A percentile compares a stretch with the other conserved stretches of the same genome.
phyloP scores from a whole-genome alignment of 1,140 invertebrate species.

The Stratiolaelaps scimitus region DNA sequence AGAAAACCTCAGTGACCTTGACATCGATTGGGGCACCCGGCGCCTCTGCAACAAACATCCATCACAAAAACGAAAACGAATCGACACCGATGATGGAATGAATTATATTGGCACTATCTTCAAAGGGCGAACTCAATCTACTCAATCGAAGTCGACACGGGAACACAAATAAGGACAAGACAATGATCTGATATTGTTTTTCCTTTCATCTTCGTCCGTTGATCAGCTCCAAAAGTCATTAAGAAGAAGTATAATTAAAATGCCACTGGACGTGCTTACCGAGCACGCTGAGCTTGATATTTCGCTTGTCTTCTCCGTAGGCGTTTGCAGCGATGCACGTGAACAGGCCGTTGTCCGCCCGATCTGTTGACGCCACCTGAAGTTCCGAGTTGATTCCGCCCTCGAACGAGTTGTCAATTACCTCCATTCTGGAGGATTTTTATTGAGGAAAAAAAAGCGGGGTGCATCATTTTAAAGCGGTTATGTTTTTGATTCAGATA shows the following conservation, averaged over 20 bases:
- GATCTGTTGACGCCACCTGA: constrained; percentile 68
- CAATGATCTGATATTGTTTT: background rate
- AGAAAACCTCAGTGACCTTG: constrained; percentile 78
- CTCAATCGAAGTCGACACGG: background rate
- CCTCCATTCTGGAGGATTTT: constrained; percentile 34
- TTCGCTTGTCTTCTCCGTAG: constrained; percentile 78
- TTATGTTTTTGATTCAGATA: background rate
- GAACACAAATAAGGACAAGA: background rate
- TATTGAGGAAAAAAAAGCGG: background rate
- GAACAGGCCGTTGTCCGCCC: constrained; percentile 74
- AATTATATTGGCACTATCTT: background rate
- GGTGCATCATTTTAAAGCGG: too few species aligned
- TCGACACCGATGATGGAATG: background rate
- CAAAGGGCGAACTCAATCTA: background rate
- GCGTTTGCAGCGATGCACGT: constrained; percentile 73
- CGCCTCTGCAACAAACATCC: constrained; percentile 67
- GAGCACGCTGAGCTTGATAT: constrained; percentile 77
- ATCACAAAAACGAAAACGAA: constrained; percentile 6
- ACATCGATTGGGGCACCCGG: constrained; percentile 78
- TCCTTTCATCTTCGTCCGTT: background rate
- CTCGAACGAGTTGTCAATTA: constrained; percentile 34
- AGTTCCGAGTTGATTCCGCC: constrained; percentile 43
- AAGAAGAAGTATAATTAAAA: constrained; percentile 7
- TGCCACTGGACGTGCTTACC: constrained; percentile 57
- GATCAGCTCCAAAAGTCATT: background rate